Percentiles rank a stretch among this genome's conserved stretches.
These are phyloP conservation scores for Invenusta paracnida DNA, from an alignment of 2,888 invertebrate species.

Conservation along the genomic window DNA sequence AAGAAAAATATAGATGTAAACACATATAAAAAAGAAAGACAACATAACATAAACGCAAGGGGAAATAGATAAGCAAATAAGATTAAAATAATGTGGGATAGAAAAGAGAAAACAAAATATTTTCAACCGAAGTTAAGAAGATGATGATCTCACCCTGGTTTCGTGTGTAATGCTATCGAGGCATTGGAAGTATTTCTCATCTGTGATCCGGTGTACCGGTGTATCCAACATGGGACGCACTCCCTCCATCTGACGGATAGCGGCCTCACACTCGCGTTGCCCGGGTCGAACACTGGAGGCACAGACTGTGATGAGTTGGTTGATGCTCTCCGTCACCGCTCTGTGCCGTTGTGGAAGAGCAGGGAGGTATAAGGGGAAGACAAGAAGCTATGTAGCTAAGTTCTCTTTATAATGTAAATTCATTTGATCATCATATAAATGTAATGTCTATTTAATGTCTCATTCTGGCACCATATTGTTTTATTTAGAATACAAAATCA, in stretches of 20 bases:
- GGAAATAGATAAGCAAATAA: too few species aligned
- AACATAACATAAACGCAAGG: too few species aligned
- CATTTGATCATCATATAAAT: too few species aligned
- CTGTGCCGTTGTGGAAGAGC: not conserved
- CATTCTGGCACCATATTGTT: too few species aligned
- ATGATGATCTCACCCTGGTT: conserved; percentile 47
- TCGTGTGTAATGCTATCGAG: conserved; percentile 69
- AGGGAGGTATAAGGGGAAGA: not conserved
- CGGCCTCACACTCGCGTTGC: conserved; percentile 91
- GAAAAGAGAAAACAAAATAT: not conserved
- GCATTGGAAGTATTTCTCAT: conserved; percentile 84
- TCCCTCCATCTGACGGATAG: conserved; percentile 80
- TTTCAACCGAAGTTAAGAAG: not conserved
- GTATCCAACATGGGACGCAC: conserved; percentile 76
- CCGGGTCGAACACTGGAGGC: conserved; percentile 66
- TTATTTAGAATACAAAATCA: too few species aligned
- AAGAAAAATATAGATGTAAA: too few species aligned
- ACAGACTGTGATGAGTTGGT: conserved; percentile 9
- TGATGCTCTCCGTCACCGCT: conserved; percentile 28
- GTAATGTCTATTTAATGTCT: too few species aligned
- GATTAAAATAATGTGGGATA: too few species aligned
- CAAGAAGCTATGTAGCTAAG: too few species aligned
- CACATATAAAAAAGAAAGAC: too few species aligned
- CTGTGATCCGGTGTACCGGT: conserved; percentile 80
- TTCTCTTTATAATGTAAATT: too few species aligned